These are phyloP conservation scores for Drosophila borealis DNA, from an alignment of 2,888 invertebrate species.

Conservation along the genomic window DNA sequence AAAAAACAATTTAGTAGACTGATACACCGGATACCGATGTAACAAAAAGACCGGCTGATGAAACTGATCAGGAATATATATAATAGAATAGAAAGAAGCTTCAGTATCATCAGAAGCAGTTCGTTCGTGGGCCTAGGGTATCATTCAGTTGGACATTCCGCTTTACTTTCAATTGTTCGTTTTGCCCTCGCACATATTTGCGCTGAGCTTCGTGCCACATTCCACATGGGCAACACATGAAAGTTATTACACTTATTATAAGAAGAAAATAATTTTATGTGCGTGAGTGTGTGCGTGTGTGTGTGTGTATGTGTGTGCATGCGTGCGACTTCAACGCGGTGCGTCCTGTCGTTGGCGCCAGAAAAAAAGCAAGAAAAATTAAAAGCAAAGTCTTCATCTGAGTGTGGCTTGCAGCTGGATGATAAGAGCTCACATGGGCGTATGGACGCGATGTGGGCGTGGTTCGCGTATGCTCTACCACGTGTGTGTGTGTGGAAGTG, in stretches of 20 bases:
- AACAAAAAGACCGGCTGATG: too few species aligned
- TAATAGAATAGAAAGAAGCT: too few species aligned
- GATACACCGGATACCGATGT: too few species aligned
- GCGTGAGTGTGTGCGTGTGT: constrained; percentile 15
- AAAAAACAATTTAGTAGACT: too few species aligned
- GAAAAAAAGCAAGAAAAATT: constrained; percentile 53
- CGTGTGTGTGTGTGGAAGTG: constrained; percentile 18
- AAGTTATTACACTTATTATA: constrained; percentile 82
- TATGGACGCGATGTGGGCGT: constrained; percentile 41
- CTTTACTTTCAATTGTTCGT: neutral
- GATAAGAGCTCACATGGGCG: constrained; percentile 65
- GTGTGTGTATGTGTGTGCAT: constrained; percentile 5
- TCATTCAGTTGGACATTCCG: too few species aligned
- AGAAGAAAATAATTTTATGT: constrained; percentile 78
- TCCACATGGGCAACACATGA: constrained; percentile 70
- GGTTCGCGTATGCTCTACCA: constrained; percentile 8
- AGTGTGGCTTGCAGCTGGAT: constrained; percentile 70
- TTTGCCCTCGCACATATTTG: constrained; percentile 42
- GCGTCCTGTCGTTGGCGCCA: constrained; percentile 41
- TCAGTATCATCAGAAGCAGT: too few species aligned
- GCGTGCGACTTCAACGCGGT: constrained; percentile 22
- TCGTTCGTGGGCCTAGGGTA: too few species aligned
- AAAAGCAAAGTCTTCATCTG: constrained; percentile 81
- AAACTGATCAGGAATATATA: too few species aligned
- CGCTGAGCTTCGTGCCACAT: constrained; percentile 43